Evolutionary conservation across 2,113 vertebrate species (phyloP).

Genomic region (Labeo catla): DNA sequence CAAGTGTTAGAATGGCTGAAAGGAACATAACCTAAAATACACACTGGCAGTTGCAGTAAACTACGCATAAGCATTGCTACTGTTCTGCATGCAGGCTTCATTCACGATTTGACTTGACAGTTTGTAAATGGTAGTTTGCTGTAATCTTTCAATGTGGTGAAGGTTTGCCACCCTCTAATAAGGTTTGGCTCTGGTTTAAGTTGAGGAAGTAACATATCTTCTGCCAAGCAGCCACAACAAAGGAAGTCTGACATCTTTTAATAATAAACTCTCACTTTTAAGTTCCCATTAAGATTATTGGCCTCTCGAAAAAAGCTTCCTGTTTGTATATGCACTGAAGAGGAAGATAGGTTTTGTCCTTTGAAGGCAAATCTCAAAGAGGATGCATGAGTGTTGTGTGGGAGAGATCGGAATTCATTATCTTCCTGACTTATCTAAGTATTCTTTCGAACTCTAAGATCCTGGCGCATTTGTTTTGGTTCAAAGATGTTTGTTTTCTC

Average conservation of each 20-base stretch:
- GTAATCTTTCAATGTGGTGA: not conserved
- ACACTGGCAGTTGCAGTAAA: constrained; percentile 19
- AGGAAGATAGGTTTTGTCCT: constrained; percentile 16
- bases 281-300: constrained; percentile 5
- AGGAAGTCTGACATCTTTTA: constrained; percentile 8
- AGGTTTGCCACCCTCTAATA: not conserved
- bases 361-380: constrained; percentile 47
- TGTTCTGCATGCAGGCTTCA: not conserved
- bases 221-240: constrained; percentile 10
- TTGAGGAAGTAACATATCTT: not conserved
- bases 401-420: constrained; percentile 48
- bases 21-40: constrained; percentile 38
- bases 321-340: constrained; percentile 38
- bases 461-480: constrained; percentile 7
- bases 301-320: constrained; percentile 2
- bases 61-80: not conserved
- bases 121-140: constrained; percentile 9
- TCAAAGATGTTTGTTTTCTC: constrained; percentile 11
- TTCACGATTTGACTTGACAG: constrained; percentile 6
- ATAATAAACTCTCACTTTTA: constrained; percentile 27
- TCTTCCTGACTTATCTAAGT: constrained; percentile 35
- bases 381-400: constrained; percentile 37
- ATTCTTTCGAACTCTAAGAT: constrained; percentile 5
- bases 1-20: constrained; percentile 34
- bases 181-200: not conserved